Evolutionary conservation across 2,888 invertebrate genomes (phyloP).

Genomic region (Leucozona laternaria): DNA sequence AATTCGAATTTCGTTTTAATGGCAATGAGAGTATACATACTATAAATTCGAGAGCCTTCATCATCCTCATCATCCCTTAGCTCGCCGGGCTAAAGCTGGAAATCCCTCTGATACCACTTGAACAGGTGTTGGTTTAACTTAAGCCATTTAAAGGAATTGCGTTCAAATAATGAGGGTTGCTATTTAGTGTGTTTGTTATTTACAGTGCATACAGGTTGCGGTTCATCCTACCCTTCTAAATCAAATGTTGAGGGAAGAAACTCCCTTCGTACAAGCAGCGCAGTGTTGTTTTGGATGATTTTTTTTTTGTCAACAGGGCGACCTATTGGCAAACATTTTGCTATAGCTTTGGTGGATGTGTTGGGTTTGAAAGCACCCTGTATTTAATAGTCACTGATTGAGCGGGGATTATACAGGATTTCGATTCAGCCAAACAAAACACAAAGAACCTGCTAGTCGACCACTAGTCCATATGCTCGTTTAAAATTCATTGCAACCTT

Average conservation of each 20-base stretch:
- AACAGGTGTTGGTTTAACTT: conserved; percentile 79
- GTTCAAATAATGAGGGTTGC: conserved; percentile 65
- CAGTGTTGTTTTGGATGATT: conserved; percentile 17
- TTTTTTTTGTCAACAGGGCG: conserved; percentile 44
- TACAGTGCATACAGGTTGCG: conserved; percentile 72
- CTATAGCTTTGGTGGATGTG: not conserved
- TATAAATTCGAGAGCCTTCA: conserved; percentile 46
- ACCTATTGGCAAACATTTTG: not conserved
- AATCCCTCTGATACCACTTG: conserved; percentile 77
- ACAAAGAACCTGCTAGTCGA: conserved; percentile 74
- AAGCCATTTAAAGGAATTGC: conserved; percentile 76
- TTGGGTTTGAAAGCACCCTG: conserved; percentile 36
- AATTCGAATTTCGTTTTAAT: conserved; percentile 80
- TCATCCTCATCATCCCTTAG: conserved; percentile 61
- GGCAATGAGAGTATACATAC: conserved; percentile 66
- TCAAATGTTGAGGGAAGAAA: conserved; percentile 28
- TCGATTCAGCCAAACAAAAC: conserved; percentile 58
- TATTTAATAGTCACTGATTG: conserved; percentile 73
- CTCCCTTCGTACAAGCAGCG: conserved; percentile 1
- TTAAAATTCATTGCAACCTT: conserved; percentile 76
- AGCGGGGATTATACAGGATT: conserved; percentile 70
- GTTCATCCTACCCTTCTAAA: conserved; percentile 67
- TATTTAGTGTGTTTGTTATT: conserved; percentile 57
- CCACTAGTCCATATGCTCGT: conserved; percentile 79
- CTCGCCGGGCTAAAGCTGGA: conserved; percentile 59